Conservation (phyloP, 2,888 invertebrate species). For the Cheilosia impressa region DNA sequence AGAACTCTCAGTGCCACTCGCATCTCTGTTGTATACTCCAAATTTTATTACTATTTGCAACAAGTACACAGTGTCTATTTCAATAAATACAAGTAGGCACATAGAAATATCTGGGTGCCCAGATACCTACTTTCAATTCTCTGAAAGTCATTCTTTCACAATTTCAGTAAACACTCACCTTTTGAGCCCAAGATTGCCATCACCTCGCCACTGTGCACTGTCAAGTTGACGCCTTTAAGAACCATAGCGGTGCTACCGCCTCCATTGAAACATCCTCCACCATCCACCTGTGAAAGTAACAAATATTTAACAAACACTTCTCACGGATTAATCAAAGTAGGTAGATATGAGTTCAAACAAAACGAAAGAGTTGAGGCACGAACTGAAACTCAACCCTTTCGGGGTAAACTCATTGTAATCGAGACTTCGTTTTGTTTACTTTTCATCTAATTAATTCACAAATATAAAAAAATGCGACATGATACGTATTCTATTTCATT, state of each 20-base stretch:
- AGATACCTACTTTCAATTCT: too few relatives aligned
- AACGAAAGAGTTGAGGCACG: constrained; percentile 70
- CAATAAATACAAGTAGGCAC: too few relatives aligned
- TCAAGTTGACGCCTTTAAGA: constrained; percentile 95
- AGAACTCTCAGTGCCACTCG: too few relatives aligned
- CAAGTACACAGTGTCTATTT: too few relatives aligned
- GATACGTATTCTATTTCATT: constrained; percentile 48
- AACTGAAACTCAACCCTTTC: constrained; percentile 60
- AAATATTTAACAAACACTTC: constrained; percentile 28
- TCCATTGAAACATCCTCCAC: constrained; percentile 90
- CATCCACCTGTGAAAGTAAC: constrained; percentile 87
- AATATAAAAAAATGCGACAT: constrained; percentile 28
- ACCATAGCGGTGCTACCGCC: constrained; percentile 93
- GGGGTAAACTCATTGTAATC: constrained; percentile 12
- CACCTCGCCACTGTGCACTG: constrained; percentile 96
- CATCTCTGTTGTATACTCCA: too few relatives aligned
- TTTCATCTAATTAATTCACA: constrained; percentile 31
- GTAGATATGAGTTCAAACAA: constrained; percentile 10
- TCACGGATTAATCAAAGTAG: neutral
- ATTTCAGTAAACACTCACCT: constrained; percentile 84
- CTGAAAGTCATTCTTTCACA: neutral
- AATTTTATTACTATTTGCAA: too few relatives aligned
- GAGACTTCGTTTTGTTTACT: constrained; percentile 46
- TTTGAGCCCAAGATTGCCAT: constrained; percentile 96
- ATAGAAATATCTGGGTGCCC: too few relatives aligned